A percentile compares a stretch with the other conserved stretches of the same genome.
These are phyloP conservation scores for Vulpes lagopus DNA, from an alignment of 2,113 vertebrate species.

Conservation along the genomic window DNA sequence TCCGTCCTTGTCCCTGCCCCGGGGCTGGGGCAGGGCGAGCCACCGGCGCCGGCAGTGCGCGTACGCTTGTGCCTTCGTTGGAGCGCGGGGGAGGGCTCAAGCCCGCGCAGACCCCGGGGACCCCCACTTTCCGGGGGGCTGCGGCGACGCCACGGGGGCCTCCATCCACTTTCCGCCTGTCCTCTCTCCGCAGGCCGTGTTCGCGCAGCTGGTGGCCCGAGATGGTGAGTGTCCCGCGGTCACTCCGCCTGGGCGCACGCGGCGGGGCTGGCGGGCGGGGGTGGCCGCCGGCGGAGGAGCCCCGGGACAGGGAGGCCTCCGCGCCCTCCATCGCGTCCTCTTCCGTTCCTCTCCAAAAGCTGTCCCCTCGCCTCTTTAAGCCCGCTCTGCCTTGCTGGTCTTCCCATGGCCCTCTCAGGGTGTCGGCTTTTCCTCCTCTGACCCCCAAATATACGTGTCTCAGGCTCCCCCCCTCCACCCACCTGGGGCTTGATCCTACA, in stretches of 20 bases:
- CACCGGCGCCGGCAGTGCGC: accelerated
- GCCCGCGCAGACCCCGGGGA: background rate
- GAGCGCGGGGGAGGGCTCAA: background rate
- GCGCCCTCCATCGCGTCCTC: background rate
- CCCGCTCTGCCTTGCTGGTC: background rate
- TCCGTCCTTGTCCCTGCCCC: background rate
- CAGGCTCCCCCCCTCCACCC: background rate
- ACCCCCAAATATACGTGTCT: background rate
- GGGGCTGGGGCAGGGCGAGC: background rate
- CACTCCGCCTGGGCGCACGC: accelerated
- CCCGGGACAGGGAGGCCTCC: background rate
- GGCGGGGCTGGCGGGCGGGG: too few species aligned
- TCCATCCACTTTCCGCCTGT: background rate
- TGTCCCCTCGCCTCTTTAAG: background rate
- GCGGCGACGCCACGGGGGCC: background rate
- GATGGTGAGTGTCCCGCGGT: conserved; percentile 58
- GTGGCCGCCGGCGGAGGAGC: too few species aligned
- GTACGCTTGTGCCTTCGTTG: background rate
- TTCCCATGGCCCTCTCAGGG: background rate
- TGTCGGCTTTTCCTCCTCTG: background rate
- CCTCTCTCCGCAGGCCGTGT: background rate
- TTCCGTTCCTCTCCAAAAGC: background rate
- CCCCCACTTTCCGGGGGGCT: background rate
- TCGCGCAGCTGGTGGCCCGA: conserved; percentile 47
- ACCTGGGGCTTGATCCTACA: background rate